Evolutionary conservation across 2,797 vertebrate genomes (phyloP), one percentile per base, ranked within the genome.

Genomic region (Sarcoramphus papa): DNA sequence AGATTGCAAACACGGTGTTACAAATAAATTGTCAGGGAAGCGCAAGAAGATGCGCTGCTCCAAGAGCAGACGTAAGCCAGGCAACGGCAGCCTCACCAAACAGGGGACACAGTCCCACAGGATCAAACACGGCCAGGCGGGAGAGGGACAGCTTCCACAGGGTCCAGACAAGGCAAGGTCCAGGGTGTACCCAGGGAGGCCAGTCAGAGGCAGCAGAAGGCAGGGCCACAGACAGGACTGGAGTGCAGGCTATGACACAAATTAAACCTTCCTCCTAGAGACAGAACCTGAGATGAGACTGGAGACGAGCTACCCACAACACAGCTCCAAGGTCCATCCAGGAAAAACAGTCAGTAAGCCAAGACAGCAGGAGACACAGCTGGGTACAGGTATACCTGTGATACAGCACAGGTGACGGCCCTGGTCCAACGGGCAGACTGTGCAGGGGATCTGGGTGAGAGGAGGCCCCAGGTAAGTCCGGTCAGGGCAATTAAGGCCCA

Each of bases 1-100:
- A 56, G 7, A 65, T 4, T 16, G 25, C 25, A 81, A 87, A 70
- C 24, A 18, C 0, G 0, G 30, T 4, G 3, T 24, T 60, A 57
- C 25, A 68, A 75, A 77, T 5, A 53, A 56, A 7, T 40, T 21
- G 1, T 4, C 35, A 62, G 10, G 14, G 7, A 64, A 65, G 12
- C 33, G 3, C 23, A 41, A 53, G 20, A 67, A 8, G 8, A 24
- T 7, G 17, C 16, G 33, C 3, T 88, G 50, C 10, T 63, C 37
- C 15, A 51, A 2, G 2, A 60, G 9, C 6, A 64, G 22, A 83
- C 3, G 12, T 2, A 57, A 67, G 19, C 6, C 51, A 83, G 19
- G 17, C 4, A 40, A 73, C 14, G 5, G 22, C 35, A 88, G 40
- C 48, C 19, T 41, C 41, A 19, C 6, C 40, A 6, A 41, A 30